Percentiles rank a stretch among this genome's conserved stretches.
Conservation (phyloP, 2,888 invertebrate genomes). For the Troilus luridus region DNA sequence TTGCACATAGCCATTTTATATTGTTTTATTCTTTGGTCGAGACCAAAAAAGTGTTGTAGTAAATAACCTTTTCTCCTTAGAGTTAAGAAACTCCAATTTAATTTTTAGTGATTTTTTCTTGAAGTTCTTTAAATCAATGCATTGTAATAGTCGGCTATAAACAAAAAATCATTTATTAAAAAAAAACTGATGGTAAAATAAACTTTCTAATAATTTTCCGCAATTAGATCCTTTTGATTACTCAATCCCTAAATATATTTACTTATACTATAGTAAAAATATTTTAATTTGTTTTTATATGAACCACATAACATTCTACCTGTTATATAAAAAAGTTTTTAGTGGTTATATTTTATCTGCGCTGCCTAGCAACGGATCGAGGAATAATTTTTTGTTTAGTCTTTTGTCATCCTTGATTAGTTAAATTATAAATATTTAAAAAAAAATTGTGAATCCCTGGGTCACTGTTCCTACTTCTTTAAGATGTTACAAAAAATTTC, state of each 20-base stretch:
- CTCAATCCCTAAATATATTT: neutral
- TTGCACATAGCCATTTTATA: neutral
- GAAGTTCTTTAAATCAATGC: neutral
- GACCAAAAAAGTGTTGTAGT: neutral
- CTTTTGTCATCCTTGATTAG: too few relatives aligned
- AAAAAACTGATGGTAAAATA: neutral
- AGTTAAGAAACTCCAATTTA: constrained; percentile 9
- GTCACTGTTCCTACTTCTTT: too few relatives aligned
- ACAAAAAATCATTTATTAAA: neutral
- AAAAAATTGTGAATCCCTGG: too few relatives aligned
- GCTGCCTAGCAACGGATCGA: too few relatives aligned
- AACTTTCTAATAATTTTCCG: neutral
- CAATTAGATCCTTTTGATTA: neutral
- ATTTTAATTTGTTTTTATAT: too few relatives aligned
- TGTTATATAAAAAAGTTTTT: too few relatives aligned
- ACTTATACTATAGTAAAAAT: too few relatives aligned
- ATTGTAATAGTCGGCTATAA: neutral
- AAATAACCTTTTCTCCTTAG: neutral
- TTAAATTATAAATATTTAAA: too few relatives aligned
- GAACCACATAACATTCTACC: too few relatives aligned
- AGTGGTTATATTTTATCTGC: too few relatives aligned
- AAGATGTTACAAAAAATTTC: too few relatives aligned
- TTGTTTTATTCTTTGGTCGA: neutral
- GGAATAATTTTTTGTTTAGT: too few relatives aligned
- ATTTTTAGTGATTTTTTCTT: neutral